Evolutionary conservation across 2,113 vertebrate genomes (phyloP).

Genomic region (Pygoscelis adeliae): DNA sequence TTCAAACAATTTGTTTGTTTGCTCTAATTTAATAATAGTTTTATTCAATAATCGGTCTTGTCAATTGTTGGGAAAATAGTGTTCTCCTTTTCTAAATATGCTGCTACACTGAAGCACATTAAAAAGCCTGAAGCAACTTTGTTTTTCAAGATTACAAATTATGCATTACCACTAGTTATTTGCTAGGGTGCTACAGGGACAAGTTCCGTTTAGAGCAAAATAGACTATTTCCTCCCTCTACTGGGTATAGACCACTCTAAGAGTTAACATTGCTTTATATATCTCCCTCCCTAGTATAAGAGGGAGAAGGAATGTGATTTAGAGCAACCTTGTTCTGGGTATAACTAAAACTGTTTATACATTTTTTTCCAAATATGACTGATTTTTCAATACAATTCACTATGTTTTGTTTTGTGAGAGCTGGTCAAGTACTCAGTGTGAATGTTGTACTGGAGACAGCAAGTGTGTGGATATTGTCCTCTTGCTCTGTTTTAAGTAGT

Average conservation of each 20-base stretch:
- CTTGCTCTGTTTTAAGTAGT: not conserved
- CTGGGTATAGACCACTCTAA: not conserved
- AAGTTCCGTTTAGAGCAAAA: not conserved
- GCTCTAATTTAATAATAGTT: not conserved
- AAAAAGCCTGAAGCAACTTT: not conserved
- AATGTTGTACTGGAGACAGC: rapidly evolving
- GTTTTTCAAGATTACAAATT: not conserved
- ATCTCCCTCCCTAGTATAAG: not conserved
- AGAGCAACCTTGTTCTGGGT: not conserved
- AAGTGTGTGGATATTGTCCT: not conserved
- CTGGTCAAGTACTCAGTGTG: not conserved
- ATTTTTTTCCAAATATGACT: not conserved
- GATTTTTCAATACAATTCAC: not conserved
- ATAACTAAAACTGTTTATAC: not conserved
- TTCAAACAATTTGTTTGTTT: not conserved
- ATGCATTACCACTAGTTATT: not conserved
- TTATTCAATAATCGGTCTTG: not conserved
- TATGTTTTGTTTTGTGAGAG: not conserved
- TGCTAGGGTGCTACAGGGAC: not conserved
- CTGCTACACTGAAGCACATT: not conserved
- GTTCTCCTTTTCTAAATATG: not conserved
- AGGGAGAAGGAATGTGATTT: not conserved
- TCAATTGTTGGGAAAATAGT: not conserved
- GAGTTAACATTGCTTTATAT: not conserved
- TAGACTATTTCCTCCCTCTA: not conserved